Evolutionary conservation across 2,888 invertebrate genomes (phyloP).

Genomic region (Apoda limacodes): DNA sequence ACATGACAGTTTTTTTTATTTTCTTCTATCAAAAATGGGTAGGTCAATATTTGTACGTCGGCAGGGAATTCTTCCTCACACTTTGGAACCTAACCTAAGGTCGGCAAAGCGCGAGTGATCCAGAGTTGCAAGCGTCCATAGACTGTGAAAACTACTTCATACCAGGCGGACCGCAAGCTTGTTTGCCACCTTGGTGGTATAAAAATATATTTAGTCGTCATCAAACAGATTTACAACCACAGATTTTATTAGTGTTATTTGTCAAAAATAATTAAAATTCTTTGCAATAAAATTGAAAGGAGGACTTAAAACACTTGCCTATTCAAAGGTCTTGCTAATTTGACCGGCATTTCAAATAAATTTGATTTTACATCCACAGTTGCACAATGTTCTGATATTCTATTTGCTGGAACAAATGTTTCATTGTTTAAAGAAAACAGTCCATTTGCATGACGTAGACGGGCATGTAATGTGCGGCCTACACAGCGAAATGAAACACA

Average conservation of each 20-base stretch:
- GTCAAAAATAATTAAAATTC: neutral
- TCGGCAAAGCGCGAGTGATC: too few relatives aligned
- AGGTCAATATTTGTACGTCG: too few relatives aligned
- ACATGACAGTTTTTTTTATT: too few relatives aligned
- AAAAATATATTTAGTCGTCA: too few relatives aligned
- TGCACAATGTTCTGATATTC: conserved; percentile 62
- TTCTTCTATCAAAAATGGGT: too few relatives aligned
- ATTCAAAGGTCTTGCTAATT: conserved; percentile 58
- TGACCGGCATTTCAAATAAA: conserved; percentile 61
- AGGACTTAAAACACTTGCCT: conserved; percentile 32
- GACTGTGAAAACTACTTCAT: too few relatives aligned
- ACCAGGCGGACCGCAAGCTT: too few relatives aligned
- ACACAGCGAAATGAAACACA: conserved; percentile 79
- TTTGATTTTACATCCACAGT: conserved; percentile 59
- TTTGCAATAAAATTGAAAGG: neutral
- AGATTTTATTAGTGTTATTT: neutral
- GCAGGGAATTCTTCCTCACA: too few relatives aligned
- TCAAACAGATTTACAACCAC: too few relatives aligned
- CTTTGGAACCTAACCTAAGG: too few relatives aligned
- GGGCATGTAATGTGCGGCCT: conserved; percentile 76
- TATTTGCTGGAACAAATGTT: conserved; percentile 61
- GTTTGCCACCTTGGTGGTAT: too few relatives aligned
- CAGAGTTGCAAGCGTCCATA: too few relatives aligned
- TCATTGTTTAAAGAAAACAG: conserved; percentile 72
- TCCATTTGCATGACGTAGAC: conserved; percentile 79